Percentiles rank a stretch among this genome's conserved stretches.
These are phyloP conservation scores for Spialia ferax DNA, from an alignment of 2,888 invertebrate species.

Conservation along the genomic window DNA sequence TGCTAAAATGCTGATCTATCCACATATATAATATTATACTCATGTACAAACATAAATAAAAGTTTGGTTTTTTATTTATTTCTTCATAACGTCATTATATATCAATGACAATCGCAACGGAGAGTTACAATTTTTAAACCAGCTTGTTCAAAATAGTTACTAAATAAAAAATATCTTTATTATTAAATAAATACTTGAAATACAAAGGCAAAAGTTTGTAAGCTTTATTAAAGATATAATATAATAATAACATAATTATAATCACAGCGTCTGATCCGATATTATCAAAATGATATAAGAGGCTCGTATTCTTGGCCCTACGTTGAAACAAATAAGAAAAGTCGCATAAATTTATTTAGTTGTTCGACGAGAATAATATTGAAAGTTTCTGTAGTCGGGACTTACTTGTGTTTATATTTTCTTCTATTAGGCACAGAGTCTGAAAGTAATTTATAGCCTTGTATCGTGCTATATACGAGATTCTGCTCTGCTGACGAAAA, in stretches of 20 bases:
- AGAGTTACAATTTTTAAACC: too few relatives aligned
- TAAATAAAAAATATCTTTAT: too few relatives aligned
- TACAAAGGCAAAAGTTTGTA: background rate
- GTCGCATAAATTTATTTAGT: conserved; percentile 37
- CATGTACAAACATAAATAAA: background rate
- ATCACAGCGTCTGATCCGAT: conserved; percentile 21
- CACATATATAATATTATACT: conserved; percentile 8
- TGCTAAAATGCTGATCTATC: conserved; percentile 21
- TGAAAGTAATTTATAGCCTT: conserved; percentile 28
- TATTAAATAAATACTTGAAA: too few relatives aligned
- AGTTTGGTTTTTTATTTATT: background rate
- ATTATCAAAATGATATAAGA: conserved; percentile 26
- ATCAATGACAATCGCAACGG: too few relatives aligned
- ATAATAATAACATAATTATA: too few relatives aligned
- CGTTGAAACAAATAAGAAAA: conserved; percentile 36
- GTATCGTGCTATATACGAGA: background rate
- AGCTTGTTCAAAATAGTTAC: too few relatives aligned
- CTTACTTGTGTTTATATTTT: conserved; percentile 26
- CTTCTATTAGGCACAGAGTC: conserved; percentile 21
- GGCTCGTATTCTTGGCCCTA: conserved; percentile 28
- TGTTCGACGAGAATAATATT: conserved; percentile 37
- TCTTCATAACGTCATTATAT: too few relatives aligned
- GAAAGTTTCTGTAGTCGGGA: conserved; percentile 32
- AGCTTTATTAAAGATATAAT: background rate
- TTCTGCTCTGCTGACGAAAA: background rate